Conservation (phyloP, 2,113 vertebrate species). For the Trinectes maculatus region DNA sequence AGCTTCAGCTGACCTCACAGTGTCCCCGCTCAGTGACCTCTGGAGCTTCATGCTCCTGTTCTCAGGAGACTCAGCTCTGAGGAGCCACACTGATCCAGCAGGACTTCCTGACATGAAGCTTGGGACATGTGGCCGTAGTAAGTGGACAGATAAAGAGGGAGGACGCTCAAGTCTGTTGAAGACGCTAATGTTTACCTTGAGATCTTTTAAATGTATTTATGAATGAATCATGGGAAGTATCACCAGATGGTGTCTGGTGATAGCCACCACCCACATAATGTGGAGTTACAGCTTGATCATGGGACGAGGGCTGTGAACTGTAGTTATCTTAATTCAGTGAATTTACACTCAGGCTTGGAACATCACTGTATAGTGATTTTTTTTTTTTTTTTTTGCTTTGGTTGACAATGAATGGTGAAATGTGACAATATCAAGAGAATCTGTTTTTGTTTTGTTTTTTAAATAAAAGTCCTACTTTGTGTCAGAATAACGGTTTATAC, state of each 20-base stretch:
- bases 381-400: conserved; percentile 3
- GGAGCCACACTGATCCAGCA: conserved; percentile 9
- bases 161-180: conserved; percentile 27
- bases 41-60: conserved; percentile 8
- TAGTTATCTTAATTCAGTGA: conserved; percentile 28
- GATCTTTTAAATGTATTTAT: conserved; percentile 63
- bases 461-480: conserved; percentile 26
- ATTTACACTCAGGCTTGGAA: conserved; percentile 24
- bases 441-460: conserved; percentile 38
- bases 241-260: conserved; percentile 35
- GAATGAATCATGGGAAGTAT: conserved; percentile 42
- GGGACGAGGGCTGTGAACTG: background rate
- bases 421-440: conserved; percentile 11
- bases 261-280: background rate
- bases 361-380: conserved; percentile 12
- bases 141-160: conserved; percentile 31
- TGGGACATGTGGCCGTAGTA: conserved; percentile 3
- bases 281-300: conserved; percentile 12
- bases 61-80: background rate
- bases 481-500: conserved; percentile 19
- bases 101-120: conserved; percentile 13
- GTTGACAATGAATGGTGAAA: conserved; percentile 30
- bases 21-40: conserved; percentile 12
- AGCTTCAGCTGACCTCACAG: conserved; percentile 81
- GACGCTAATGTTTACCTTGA: conserved; percentile 16